These are phyloP conservation scores for Dolichomitus sp. DNA, from an alignment of 2,888 invertebrate genomes.

Conservation along the genomic window DNA sequence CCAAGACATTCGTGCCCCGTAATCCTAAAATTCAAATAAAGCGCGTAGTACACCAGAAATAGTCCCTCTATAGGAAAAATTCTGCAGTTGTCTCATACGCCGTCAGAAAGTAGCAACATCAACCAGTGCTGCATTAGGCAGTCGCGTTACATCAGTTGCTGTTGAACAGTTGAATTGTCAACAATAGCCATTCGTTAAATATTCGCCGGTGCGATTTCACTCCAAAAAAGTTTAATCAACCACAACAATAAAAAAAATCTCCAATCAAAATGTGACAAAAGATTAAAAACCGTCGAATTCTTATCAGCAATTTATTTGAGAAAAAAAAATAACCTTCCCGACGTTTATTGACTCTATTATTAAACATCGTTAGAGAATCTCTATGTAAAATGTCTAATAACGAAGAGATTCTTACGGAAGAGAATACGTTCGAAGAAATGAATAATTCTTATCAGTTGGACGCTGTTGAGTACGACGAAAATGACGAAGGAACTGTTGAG, in stretches of 20 bases:
- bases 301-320: neutral
- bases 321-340: neutral
- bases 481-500: constrained; percentile 62
- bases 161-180: neutral
- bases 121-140: no score
- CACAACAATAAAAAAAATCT: neutral
- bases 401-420: neutral
- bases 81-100: no score
- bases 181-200: neutral
- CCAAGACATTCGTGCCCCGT: no score
- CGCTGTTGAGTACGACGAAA: constrained; percentile 29
- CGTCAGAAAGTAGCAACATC: no score
- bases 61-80: no score
- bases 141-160: no score
- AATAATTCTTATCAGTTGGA: constrained; percentile 2
- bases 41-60: no score
- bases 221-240: neutral
- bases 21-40: no score
- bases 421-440: neutral
- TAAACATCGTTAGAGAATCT: neutral
- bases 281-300: neutral
- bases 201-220: no score
- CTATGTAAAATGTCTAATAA: constrained; percentile 4
- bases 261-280: neutral
- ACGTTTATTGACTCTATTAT: neutral